A percentile compares a stretch with the other conserved stretches of the same genome.
Conservation (phyloP, 1,140 invertebrate species). For the Drosophila bifasciata region DNA sequence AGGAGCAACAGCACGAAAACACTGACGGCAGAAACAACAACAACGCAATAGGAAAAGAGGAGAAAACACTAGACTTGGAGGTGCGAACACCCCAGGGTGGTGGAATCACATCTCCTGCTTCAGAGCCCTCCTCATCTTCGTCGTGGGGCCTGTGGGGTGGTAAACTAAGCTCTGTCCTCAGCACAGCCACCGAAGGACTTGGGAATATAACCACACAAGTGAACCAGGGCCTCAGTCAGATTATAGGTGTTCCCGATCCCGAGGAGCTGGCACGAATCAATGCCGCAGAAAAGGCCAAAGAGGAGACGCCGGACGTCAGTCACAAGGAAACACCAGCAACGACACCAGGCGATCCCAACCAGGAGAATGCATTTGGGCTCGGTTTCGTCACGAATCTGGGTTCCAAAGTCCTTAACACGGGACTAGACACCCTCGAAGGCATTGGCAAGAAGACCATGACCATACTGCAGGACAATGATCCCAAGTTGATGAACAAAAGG, state of each 20-base stretch:
- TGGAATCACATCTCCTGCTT: neutral
- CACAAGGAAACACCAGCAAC: conserved; percentile 14
- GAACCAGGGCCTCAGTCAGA: conserved; percentile 89
- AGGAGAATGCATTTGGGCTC: conserved; percentile 47
- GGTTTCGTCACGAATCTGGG: conserved; percentile 88
- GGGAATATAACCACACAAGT: conserved; percentile 91
- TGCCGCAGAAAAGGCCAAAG: conserved; percentile 68
- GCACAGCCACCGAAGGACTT: conserved; percentile 89
- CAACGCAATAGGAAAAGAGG: conserved; percentile 25
- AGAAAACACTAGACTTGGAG: too few species aligned
- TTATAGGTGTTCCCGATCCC: conserved; percentile 91
- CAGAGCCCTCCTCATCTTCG: conserved; percentile 13
- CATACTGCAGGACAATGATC: conserved; percentile 95
- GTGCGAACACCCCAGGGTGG: neutral
- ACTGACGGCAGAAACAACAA: conserved; percentile 16
- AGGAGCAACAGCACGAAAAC: conserved; percentile 13
- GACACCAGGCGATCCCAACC: neutral
- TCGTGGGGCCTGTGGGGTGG: conserved; percentile 87
- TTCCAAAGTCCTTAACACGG: conserved; percentile 91
- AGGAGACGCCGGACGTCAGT: neutral
- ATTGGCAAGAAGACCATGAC: conserved; percentile 97
- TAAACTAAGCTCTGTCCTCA: conserved; percentile 89
- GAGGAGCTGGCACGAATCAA: conserved; percentile 88
- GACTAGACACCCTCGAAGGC: conserved; percentile 94
- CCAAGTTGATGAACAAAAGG: conserved; percentile 92